A percentile compares a stretch with the other conserved stretches of the same genome.
Evolutionary conservation across 2,113 vertebrate genomes (phyloP).

Genomic region (Agapornis roseicollis): DNA sequence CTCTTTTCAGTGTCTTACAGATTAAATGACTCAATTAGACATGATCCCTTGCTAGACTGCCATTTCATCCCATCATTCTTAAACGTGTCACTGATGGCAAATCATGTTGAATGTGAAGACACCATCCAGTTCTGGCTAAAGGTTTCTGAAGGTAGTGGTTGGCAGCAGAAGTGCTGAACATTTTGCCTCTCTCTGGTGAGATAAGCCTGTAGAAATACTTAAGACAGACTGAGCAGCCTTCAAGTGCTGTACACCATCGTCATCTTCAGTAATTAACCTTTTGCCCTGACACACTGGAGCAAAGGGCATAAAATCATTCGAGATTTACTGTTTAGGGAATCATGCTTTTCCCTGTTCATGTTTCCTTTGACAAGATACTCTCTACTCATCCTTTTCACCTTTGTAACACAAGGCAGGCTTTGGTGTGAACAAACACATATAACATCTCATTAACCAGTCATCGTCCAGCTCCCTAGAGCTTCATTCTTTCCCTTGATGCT

Average conservation of each 20-base stretch:
- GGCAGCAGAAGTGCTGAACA: neutral
- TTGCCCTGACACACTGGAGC: neutral
- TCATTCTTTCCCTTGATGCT: neutral
- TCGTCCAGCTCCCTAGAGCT: neutral
- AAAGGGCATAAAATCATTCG: neutral
- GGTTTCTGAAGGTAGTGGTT: neutral
- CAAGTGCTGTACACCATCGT: neutral
- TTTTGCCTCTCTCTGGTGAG: neutral
- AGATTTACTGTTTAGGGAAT: neutral
- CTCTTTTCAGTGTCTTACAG: neutral
- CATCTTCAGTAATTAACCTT: neutral
- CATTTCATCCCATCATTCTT: neutral
- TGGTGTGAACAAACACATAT: rapidly evolving
- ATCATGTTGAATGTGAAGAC: neutral
- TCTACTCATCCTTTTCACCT: neutral
- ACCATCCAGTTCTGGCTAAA: neutral
- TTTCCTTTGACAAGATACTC: neutral
- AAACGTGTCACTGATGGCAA: neutral
- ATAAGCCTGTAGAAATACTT: neutral
- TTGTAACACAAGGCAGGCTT: neutral
- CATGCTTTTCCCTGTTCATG: neutral
- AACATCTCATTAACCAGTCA: neutral
- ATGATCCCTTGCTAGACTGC: neutral
- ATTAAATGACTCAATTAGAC: neutral
- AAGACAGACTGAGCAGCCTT: neutral